Base-by-base conservation (phyloP, 2,888 invertebrate species). In the Limnephilus marmoratus region DNA sequence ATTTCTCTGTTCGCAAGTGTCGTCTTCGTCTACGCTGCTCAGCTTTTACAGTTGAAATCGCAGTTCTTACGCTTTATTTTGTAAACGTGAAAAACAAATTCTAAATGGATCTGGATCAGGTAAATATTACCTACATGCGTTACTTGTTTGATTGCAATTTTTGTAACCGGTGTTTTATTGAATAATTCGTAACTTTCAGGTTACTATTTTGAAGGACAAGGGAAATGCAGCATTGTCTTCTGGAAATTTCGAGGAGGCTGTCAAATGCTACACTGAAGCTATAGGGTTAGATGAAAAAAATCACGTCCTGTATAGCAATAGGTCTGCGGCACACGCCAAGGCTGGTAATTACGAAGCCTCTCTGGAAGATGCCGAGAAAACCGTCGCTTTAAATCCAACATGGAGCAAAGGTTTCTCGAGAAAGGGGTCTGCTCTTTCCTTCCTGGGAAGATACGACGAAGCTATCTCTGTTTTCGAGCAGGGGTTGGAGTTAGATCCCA, bases 341-440 rank as follows among this genome's bases (percentile, higher is more conserved):
- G 97, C 97, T 86, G 97, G 97, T 41, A 97, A 98, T 93, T 99
- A 97, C 94, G 95, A 95, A 2, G 96, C 97, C 93, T 98, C 99
- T 0, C 95, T 99, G 49, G 96, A 97, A 94, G 99, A 99, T 96
- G 99, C 99, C 0, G 97, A 98, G 93, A 97, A 97, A 94, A 98
- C 98, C 0, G 96, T 99, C 13, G 95, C 96, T 88, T 94, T 99
- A 29, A 98, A 98, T 95, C 97, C 98, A 13, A 97, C 97, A 92
- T 99, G 99, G 99, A 97, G 97, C 2, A 99, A 99, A 95, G 98
- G 98, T 0, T 98, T 98, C 95, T 98, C 99, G 0, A 97, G 99
- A 92, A 98, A 98, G 95, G 99, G 98, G 1, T 97, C 98, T 94
- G 98, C 99, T 0, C 95, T 98, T 86, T 97, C 98, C 0, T 98